Base-by-base conservation (phyloP, 1,140 invertebrate species). In the Drosophila watanabei region DNA sequence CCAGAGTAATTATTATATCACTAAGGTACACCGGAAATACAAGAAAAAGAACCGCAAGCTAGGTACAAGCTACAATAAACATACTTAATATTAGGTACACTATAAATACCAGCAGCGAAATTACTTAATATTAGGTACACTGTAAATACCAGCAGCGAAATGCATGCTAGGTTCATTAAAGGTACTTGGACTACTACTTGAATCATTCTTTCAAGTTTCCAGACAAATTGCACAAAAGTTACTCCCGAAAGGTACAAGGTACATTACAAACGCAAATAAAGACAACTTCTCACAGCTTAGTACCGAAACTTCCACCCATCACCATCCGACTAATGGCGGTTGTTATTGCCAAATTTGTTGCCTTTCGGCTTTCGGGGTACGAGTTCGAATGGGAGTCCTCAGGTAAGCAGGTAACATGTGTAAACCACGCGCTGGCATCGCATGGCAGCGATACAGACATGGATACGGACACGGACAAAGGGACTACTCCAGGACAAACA, bases 381-480 rank as follows among this genome's bases (percentile, higher is more conserved):
- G 35, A 41, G 33, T 39, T 39, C 61, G 52, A 64, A 61, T 65
- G 58, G 18, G 13, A 24, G 62, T 45, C 37, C 32, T 54, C 43
- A 56, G 72, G 59, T 65, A 64, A 79, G 76, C 75, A 57, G 61
- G 59, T 76, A 81, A 78, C 79, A 81, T 86, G 75, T 85, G 79
- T 81, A 84, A 89, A 84, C 85, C 84, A 88, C 84, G 61, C 77
- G 68, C 68, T 88, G 84, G 65, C 85, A 88, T 87, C 85, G 77
- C 72, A 89, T 89, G 81, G 80, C 81, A 81, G 66, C 24, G 24
- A 61, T 54, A 63, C 41, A 46, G 41, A 78, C 63, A 78, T 46
- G 57, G 75, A 66, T 43, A 71, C n/a, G 37, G 62, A 33, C 20
- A 64, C 18, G 46, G 66, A 69, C 69, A 43, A 41, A 13, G 32